Evolutionary conservation across 2,797 vertebrate species (phyloP).

Genomic region (Acanthurus tractus): DNA sequence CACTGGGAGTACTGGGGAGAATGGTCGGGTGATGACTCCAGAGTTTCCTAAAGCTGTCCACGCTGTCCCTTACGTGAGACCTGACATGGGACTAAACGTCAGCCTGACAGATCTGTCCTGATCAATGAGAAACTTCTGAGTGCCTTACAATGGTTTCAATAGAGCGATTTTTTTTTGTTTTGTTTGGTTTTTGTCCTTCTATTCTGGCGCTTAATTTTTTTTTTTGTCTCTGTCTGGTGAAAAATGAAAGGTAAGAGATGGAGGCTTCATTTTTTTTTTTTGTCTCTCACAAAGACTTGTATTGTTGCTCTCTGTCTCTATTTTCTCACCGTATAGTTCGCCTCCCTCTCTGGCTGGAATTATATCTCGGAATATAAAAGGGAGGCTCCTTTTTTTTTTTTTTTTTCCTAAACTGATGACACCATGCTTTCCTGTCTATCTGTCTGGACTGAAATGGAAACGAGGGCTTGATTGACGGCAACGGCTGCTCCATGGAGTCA

Average conservation of each 20-base stretch:
- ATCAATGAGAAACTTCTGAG: constrained; percentile 97
- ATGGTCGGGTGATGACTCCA: constrained; percentile 98
- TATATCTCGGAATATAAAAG: constrained; percentile 88
- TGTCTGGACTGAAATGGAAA: constrained; percentile 84
- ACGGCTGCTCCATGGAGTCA: constrained; percentile 86
- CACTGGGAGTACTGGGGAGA: constrained; percentile 99
- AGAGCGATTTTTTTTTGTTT: constrained; percentile 57
- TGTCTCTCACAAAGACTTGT: constrained; percentile 90
- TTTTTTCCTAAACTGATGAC: constrained; percentile 80
- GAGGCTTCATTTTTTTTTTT: constrained; percentile 86
- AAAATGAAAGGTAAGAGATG: constrained; percentile 84
- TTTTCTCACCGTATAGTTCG: constrained; percentile 80
- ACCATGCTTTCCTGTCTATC: constrained; percentile 79
- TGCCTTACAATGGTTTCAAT: constrained; percentile 98
- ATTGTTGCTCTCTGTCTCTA: constrained; percentile 75
- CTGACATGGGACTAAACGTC: constrained; percentile 99
- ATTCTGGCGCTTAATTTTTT: constrained; percentile 44
- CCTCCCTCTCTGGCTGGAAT: constrained; percentile 84
- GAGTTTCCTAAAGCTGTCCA: constrained; percentile 99
- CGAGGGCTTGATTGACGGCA: constrained; percentile 90
- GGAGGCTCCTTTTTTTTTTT: constrained; percentile 73
- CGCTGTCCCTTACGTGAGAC: constrained; percentile 95
- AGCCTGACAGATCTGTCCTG: constrained; percentile 99
- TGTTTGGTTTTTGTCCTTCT: constrained; percentile 31
- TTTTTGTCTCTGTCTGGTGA: constrained; percentile 77